Percentiles rank a stretch among this genome's conserved stretches.
phyloP scores from a whole-genome alignment of 2,797 vertebrate genomes.

The Florisuga fusca region DNA sequence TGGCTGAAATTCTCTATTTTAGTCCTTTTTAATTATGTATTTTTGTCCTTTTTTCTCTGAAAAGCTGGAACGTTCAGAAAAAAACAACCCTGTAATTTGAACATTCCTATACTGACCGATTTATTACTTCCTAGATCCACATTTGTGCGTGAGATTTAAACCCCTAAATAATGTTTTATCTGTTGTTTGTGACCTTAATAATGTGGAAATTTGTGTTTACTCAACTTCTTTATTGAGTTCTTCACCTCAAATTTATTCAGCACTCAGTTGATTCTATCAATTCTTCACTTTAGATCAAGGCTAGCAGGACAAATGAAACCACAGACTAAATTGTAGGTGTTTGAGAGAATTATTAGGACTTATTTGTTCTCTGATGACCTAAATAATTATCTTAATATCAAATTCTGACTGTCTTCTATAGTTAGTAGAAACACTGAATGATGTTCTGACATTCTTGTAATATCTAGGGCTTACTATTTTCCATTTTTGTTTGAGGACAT shows the following conservation, averaged over 20 bases:
- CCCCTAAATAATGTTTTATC: neutral
- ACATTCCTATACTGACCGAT: neutral
- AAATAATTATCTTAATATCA: slow-evolving; percentile 34
- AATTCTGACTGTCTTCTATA: neutral
- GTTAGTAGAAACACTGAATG: neutral
- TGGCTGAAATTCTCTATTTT: neutral
- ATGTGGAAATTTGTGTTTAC: slow-evolving; percentile 9
- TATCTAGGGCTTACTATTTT: slow-evolving; percentile 1
- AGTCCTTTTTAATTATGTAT: neutral
- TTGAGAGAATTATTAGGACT: neutral
- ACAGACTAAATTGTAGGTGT: neutral
- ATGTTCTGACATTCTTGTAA: neutral
- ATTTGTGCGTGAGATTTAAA: neutral
- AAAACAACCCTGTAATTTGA: neutral
- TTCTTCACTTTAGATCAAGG: neutral
- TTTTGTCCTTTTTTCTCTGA: neutral
- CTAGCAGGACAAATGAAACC: neutral
- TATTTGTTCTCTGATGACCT: neutral
- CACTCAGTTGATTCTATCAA: neutral
- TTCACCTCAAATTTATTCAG: slow-evolving; percentile 38
- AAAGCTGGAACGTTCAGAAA: neutral
- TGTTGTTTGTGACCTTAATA: neutral
- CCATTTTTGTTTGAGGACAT: slow-evolving; percentile 15
- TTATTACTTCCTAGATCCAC: neutral
- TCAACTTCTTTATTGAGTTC: slow-evolving; percentile 21